A percentile compares a stretch with the other conserved stretches of the same genome.
Evolutionary conservation across 2,797 vertebrate genomes (phyloP).

Genomic region (Halcyon badia): DNA sequence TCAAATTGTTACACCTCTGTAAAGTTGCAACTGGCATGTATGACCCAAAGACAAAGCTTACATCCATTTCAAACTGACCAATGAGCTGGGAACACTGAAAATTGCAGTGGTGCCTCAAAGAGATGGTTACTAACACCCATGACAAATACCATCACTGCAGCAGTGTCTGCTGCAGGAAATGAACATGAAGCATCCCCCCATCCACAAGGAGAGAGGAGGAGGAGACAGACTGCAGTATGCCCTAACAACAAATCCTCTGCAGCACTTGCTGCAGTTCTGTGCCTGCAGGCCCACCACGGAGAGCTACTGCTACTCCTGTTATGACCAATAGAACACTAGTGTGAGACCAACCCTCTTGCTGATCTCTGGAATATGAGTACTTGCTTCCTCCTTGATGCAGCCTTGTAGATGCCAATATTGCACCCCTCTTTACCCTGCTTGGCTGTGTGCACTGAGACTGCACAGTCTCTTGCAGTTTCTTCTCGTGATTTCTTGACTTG

Average conservation of each 20-base stretch:
- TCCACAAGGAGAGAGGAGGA: neutral
- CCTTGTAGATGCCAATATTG: neutral
- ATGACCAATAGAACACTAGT: neutral
- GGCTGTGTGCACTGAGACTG: neutral
- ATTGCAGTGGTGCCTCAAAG: neutral
- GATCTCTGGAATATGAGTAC: neutral
- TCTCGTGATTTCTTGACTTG: neutral
- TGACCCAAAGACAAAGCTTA: neutral
- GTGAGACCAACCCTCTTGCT: neutral
- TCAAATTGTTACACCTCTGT: neutral
- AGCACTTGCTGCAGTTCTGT: neutral
- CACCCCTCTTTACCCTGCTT: neutral
- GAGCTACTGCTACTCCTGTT: neutral
- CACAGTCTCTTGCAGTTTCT: neutral
- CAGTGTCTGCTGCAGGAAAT: neutral
- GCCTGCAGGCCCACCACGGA: accelerated
- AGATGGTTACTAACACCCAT: neutral
- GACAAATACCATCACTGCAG: neutral
- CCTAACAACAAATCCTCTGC: neutral
- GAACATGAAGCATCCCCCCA: neutral
- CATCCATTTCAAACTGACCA: neutral
- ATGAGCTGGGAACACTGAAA: neutral
- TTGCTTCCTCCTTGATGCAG: neutral
- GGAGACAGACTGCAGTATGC: neutral
- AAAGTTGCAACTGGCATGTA: neutral